phyloP scores from a whole-genome alignment of 2,113 vertebrate species.

The Tretioscincus oriximinensis region DNA sequence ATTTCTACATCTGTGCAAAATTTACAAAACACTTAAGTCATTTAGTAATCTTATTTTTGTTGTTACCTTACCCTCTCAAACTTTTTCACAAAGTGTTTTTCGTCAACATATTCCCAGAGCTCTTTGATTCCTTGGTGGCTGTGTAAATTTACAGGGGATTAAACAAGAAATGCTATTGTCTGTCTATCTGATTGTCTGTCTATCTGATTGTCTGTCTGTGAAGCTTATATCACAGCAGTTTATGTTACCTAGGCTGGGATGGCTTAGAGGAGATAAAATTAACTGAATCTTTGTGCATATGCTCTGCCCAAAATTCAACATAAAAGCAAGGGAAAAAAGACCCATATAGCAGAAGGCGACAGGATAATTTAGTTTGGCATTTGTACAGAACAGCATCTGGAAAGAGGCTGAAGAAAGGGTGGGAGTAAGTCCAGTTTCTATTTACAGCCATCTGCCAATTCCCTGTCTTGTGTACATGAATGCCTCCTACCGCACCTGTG shows the following conservation, averaged over 20 bases:
- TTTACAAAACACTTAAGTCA: background rate
- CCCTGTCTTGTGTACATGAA: background rate
- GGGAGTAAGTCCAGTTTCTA: background rate
- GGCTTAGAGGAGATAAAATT: background rate
- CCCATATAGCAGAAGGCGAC: background rate
- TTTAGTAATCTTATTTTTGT: background rate
- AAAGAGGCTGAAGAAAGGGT: background rate
- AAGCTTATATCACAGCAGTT: background rate
- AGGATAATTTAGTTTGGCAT: background rate
- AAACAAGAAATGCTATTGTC: background rate
- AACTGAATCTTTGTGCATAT: background rate
- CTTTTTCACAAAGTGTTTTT: background rate
- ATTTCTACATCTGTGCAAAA: too few relatives aligned
- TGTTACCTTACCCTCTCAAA: background rate
- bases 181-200: too few relatives aligned
- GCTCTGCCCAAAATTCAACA: background rate
- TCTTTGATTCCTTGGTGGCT: background rate
- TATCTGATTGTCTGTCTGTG: background rate
- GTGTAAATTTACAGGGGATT: background rate
- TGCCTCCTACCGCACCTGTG: background rate
- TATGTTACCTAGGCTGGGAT: background rate
- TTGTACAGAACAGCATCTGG: constrained; percentile 16
- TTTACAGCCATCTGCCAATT: constrained; percentile 6
- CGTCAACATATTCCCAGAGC: background rate
- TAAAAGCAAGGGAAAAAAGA: background rate